Base-by-base conservation (phyloP, 2,888 invertebrate species). In the Agriotes lineatus region DNA sequence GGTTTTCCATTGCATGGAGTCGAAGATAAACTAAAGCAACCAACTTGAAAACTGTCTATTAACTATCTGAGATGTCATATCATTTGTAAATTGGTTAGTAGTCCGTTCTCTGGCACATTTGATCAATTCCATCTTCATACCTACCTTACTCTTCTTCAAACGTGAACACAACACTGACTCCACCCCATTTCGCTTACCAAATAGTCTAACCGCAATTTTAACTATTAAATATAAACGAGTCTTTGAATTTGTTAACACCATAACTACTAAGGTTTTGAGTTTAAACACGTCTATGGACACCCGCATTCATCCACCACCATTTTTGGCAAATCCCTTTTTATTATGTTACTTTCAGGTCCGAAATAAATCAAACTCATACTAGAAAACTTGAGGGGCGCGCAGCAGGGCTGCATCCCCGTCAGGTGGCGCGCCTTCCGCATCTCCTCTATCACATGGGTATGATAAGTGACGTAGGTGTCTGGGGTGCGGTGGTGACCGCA, bases 221-320 rank as follows among this genome's bases (percentile, higher is more conserved):
- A 60, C 60, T 64, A 63, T 62, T 59, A 63, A 64, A 69, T 69
- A 64, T 64, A 59, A 68, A 69, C 60, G 19, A 64, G 69, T 69
- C 59, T 39, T n/a, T 54, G 35, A 69, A 69, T 69, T 69, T 69
- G 69, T 66, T 69, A 69, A 69, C 69, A 66, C 69, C 66, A 69
- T 69, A 69, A 57, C 69, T 69, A 69, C 59, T 61, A 68, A 39
- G 30, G 65, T 63, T 68, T 68, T 52, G n/a, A 59, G 42, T 52
- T 63, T 52, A 61, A 37, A 64, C 44, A 30, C 22, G 57, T 57
- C 90, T 89, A 96, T 78, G 96, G 96, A 86, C 96, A 96, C 78
- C 96, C 96, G 86, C 96, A 96, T 87, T 96, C 96, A 85, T 96
- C 96, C 73, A 96, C 96, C 78, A 96, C 94, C 96, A 96, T 96